These are phyloP conservation scores for Melanotaenia parkinsoni DNA, from an alignment of 2,797 vertebrate genomes.

Conservation along the genomic window DNA sequence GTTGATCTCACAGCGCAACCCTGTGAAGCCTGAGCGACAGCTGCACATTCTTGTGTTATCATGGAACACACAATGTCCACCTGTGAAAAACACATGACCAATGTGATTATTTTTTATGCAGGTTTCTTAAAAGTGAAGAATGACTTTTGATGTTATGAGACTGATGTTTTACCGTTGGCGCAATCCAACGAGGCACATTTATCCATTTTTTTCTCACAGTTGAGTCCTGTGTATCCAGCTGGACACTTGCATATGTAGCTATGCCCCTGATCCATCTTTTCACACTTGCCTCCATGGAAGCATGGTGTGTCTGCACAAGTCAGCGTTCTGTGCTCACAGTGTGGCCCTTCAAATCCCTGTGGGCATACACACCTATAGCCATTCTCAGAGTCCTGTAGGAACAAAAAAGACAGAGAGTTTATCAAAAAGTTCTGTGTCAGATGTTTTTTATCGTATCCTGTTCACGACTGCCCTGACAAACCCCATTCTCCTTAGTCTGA, in stretches of 20 bases:
- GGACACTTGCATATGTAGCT: conserved; percentile 92
- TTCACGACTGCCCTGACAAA: conserved; percentile 53
- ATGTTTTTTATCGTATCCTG: conserved; percentile 65
- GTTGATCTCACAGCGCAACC: conserved; percentile 89
- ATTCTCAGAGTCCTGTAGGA: conserved; percentile 87
- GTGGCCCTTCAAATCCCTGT: conserved; percentile 90
- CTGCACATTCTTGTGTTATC: conserved; percentile 86
- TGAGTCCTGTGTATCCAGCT: conserved; percentile 93
- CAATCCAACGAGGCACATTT: conserved; percentile 94
- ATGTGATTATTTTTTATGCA: neutral
- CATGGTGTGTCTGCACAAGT: conserved; percentile 92
- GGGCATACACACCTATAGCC: conserved; percentile 91
- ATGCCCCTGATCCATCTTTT: conserved; percentile 86
- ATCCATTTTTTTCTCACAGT: conserved; percentile 98
- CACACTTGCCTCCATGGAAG: conserved; percentile 93
- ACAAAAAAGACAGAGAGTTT: conserved; percentile 25
- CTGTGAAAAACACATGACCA: conserved; percentile 68
- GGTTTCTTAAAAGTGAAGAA: neutral
- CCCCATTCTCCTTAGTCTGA: conserved; percentile 64
- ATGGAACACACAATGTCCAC: conserved; percentile 89
- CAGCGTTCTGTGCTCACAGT: conserved; percentile 90
- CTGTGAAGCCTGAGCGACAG: conserved; percentile 91
- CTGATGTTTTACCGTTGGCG: conserved; percentile 86
- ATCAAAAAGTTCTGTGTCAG: conserved; percentile 47
- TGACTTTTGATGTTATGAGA: neutral